A percentile compares a stretch with the other conserved stretches of the same genome.
Evolutionary conservation across 2,113 vertebrate species (phyloP).

Genomic region (Pseudois nayaur): DNA sequence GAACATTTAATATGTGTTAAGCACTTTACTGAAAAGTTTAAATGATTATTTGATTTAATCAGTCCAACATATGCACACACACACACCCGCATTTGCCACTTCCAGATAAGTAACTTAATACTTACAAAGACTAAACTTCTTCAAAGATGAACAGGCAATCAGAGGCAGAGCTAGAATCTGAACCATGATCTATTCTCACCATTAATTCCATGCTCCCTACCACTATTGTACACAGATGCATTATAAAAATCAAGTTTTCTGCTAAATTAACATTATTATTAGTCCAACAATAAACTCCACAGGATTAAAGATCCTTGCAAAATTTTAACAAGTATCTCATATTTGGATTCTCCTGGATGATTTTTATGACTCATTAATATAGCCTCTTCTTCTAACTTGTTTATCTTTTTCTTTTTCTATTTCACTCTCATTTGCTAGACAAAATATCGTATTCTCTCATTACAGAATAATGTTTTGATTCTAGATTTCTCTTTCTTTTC

Average conservation of each 20-base stretch:
- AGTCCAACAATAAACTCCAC: constrained; percentile 25
- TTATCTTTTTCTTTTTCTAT: constrained; percentile 9
- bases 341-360: background rate
- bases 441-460: background rate
- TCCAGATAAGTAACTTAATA: constrained; percentile 10
- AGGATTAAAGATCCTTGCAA: constrained; percentile 10
- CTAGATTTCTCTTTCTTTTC: background rate
- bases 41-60: background rate
- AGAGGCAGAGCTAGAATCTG: background rate
- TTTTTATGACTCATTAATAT: constrained; percentile 15
- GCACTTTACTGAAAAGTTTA: background rate
- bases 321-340: constrained; percentile 28
- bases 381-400: background rate
- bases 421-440: background rate
- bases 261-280: constrained; percentile 53
- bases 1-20: background rate
- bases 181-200: background rate
- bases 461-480: background rate
- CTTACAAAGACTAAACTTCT: background rate
- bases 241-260: constrained; percentile 44
- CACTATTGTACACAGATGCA: background rate
- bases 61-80: background rate
- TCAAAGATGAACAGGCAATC: background rate
- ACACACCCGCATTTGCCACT: background rate
- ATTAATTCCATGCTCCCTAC: background rate